Evolutionary conservation across 53 echinoderm and acorn worm species (phyloP).

Genomic region (Holothuria scabra): DNA sequence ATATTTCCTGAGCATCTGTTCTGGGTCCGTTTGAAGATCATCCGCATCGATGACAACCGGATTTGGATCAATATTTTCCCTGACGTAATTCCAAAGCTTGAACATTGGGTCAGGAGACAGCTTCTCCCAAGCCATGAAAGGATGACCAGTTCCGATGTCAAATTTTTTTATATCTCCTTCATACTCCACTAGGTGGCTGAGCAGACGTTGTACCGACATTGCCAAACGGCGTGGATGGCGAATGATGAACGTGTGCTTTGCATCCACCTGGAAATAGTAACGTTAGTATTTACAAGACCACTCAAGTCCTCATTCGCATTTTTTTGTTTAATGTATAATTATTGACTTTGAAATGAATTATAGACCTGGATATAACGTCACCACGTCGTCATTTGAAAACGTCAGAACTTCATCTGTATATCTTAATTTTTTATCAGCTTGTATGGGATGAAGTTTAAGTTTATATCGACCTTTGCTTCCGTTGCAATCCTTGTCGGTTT

Average conservation of each 20-base stretch:
- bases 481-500: too few relatives aligned
- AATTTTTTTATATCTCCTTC: slow-evolving; percentile 22
- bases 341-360: too few relatives aligned
- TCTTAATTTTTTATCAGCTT: too few relatives aligned
- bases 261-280: slow-evolving; percentile 19
- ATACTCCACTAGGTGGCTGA: background rate
- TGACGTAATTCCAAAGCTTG: slow-evolving; percentile 22
- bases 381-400: too few relatives aligned
- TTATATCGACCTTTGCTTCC: too few relatives aligned
- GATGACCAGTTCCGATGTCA: slow-evolving; percentile 13
- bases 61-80: slow-evolving; percentile 29
- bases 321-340: too few relatives aligned
- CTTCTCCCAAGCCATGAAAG: slow-evolving; percentile 40
- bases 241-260: slow-evolving; percentile 42
- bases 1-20: slow-evolving; percentile 25
- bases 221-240: background rate
- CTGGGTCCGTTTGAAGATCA: slow-evolving; percentile 36
- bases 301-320: too few relatives aligned
- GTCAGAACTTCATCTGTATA: too few relatives aligned
- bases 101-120: slow-evolving; percentile 25
- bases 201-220: background rate
- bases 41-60: slow-evolving; percentile 46
- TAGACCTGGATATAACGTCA: too few relatives aligned
- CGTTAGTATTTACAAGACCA: too few relatives aligned
- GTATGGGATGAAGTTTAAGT: too few relatives aligned